Evolutionary conservation across 2,113 vertebrate genomes (phyloP).

Genomic region (Trogon melanurus): DNA sequence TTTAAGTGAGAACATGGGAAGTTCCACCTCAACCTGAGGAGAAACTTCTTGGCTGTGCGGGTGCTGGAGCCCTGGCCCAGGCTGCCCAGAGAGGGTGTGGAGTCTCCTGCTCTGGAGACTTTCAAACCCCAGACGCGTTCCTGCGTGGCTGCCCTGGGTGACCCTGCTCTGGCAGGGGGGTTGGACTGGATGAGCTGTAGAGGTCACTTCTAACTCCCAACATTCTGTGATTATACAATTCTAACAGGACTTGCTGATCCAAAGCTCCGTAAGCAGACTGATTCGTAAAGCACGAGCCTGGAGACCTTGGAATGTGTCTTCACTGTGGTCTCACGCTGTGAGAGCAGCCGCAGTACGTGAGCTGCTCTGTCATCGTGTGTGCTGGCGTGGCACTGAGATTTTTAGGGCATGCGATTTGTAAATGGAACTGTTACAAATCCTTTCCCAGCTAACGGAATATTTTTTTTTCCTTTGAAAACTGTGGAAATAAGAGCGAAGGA

Average conservation of each 20-base stretch:
- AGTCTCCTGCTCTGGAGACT: too few relatives aligned
- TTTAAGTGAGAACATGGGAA: too few relatives aligned
- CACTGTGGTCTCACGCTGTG: not conserved
- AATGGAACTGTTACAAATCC: not conserved
- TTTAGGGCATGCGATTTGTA: not conserved
- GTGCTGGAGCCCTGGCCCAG: too few relatives aligned
- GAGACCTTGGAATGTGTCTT: not conserved
- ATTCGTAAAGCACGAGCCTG: not conserved
- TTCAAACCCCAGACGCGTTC: too few relatives aligned
- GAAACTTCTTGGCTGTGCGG: too few relatives aligned
- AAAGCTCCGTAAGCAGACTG: not conserved
- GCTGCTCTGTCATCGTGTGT: not conserved
- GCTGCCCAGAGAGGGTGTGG: too few relatives aligned
- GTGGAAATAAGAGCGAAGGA: not conserved
- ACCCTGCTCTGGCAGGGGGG: too few relatives aligned
- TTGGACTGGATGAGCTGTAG: too few relatives aligned
- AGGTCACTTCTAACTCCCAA: too few relatives aligned
- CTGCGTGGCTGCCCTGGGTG: too few relatives aligned
- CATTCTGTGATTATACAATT: not conserved
- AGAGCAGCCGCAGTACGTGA: not conserved
- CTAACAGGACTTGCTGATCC: not conserved
- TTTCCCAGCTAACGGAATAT: not conserved
- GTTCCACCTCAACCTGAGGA: too few relatives aligned
- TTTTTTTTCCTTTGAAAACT: not conserved
- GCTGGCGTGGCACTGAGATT: not conserved